Evolutionary conservation across 2,797 vertebrate species (phyloP).

Genomic region (Onychomys arenicola): DNA sequence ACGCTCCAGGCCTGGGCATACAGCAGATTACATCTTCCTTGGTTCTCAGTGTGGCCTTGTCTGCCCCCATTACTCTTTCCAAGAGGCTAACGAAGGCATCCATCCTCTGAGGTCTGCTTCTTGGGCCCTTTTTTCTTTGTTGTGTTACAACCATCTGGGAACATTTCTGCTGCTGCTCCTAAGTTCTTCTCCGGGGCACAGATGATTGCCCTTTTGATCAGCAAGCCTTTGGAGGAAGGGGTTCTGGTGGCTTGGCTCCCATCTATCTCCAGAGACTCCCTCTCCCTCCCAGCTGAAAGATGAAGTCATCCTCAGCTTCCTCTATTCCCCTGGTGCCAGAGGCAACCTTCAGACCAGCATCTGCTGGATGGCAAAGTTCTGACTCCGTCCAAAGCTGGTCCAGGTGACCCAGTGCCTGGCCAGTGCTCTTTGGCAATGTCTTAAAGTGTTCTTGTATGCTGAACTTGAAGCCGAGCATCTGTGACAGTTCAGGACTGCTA

Average conservation of each 20-base stretch:
- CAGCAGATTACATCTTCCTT: neutral
- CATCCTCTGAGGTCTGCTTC: neutral
- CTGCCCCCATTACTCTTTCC: neutral
- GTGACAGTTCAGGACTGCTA: neutral
- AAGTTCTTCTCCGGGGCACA: neutral
- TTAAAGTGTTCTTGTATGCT: neutral
- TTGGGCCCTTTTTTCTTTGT: neutral
- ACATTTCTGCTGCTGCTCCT: neutral
- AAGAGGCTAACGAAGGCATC: neutral
- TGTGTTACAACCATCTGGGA: neutral
- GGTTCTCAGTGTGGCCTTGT: neutral
- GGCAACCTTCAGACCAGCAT: neutral
- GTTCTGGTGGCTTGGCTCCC: neutral
- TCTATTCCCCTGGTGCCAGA: neutral
- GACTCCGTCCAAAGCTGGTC: neutral
- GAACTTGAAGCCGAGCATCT: neutral
- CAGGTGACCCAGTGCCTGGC: neutral
- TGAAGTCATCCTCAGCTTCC: neutral
- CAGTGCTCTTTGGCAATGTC: neutral
- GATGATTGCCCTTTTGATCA: rapidly evolving
- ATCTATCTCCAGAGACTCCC: neutral
- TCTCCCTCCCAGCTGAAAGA: neutral
- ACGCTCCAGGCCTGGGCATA: rapidly evolving
- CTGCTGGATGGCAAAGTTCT: neutral
- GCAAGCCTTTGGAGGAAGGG: neutral